Conservation (phyloP, 2,797 vertebrate species). For the Sparus aurata region DNA sequence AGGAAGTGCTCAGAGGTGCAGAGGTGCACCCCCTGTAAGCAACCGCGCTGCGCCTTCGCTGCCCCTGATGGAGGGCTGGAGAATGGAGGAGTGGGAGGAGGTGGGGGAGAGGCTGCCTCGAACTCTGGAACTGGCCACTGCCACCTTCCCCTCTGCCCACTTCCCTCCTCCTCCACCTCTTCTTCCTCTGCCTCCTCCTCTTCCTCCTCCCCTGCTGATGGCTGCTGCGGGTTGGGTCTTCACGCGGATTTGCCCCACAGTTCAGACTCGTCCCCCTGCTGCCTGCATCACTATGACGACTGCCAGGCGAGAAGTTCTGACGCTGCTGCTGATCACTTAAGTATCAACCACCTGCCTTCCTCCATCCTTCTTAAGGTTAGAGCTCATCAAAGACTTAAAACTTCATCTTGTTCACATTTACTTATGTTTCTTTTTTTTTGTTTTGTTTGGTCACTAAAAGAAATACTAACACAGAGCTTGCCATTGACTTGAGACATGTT, state of each 20-base stretch:
- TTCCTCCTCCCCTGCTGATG: slow-evolving; percentile 77
- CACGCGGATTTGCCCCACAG: slow-evolving; percentile 76
- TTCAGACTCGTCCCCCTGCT: slow-evolving; percentile 81
- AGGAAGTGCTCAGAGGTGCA: slow-evolving; percentile 87
- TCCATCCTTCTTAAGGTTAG: slow-evolving; percentile 97
- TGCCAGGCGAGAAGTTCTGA: slow-evolving; percentile 84
- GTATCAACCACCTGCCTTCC: slow-evolving; percentile 96
- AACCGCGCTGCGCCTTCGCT: slow-evolving; percentile 90
- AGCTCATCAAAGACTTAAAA: slow-evolving; percentile 10
- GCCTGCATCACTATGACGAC: slow-evolving; percentile 83
- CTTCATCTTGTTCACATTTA: neutral
- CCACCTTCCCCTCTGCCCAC: slow-evolving; percentile 83
- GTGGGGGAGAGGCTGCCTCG: slow-evolving; percentile 71
- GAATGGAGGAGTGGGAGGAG: slow-evolving; percentile 72
- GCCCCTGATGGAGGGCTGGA: slow-evolving; percentile 77
- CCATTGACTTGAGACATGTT: neutral
- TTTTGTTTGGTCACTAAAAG: neutral
- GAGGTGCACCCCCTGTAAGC: slow-evolving; percentile 91
- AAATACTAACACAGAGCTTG: neutral
- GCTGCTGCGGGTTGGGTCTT: slow-evolving; percentile 76
- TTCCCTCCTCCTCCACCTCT: slow-evolving; percentile 83
- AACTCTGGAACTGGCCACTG: slow-evolving; percentile 80
- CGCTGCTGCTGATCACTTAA: slow-evolving; percentile 81
- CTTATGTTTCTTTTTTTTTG: neutral
- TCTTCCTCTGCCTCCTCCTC: slow-evolving; percentile 74